These are phyloP conservation scores for Schizotus pectinicornis DNA, from an alignment of 2,888 invertebrate species.

Conservation along the genomic window DNA sequence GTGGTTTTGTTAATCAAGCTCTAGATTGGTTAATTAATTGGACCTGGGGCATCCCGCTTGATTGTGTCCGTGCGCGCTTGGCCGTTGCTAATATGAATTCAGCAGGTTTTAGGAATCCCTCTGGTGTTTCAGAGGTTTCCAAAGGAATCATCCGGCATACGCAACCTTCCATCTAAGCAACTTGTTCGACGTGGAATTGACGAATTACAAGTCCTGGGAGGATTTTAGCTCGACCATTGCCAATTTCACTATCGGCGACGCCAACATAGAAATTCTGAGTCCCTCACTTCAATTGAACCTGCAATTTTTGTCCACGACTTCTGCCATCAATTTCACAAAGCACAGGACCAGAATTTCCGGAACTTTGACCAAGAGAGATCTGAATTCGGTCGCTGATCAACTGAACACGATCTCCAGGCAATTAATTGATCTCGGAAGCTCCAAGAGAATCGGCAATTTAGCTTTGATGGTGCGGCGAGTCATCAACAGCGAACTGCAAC, in stretches of 20 bases:
- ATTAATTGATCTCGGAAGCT: slow-evolving; percentile 72
- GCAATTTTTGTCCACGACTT: slow-evolving; percentile 62
- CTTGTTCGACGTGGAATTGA: slow-evolving; percentile 72
- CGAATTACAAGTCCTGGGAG: slow-evolving; percentile 70
- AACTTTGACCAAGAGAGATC: slow-evolving; percentile 67
- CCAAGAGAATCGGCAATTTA: slow-evolving; percentile 75
- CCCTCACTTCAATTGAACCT: slow-evolving; percentile 65
- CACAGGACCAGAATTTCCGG: slow-evolving; percentile 65
- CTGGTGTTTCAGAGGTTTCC: slow-evolving; percentile 67
- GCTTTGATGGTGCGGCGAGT: slow-evolving; percentile 69
- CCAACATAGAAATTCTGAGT: slow-evolving; percentile 65
- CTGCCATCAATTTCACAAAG: slow-evolving; percentile 66
- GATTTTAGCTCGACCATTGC: slow-evolving; percentile 64
- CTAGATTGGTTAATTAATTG: not conserved
- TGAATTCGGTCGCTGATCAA: slow-evolving; percentile 70
- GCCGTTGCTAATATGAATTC: not conserved
- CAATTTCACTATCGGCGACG: slow-evolving; percentile 58
- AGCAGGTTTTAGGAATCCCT: slow-evolving; percentile 25
- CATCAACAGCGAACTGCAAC: slow-evolving; percentile 69
- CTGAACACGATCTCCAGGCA: slow-evolving; percentile 70
- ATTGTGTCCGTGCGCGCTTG: not conserved
- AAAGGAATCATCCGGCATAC: slow-evolving; percentile 75
- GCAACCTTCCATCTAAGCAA: slow-evolving; percentile 73
- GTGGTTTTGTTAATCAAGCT: too few relatives aligned
- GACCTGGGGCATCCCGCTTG: not conserved